Percentiles rank a stretch among this genome's conserved stretches.
Evolutionary conservation across 1,140 invertebrate genomes (phyloP).

Genomic region (Neodiprion virginianus): DNA sequence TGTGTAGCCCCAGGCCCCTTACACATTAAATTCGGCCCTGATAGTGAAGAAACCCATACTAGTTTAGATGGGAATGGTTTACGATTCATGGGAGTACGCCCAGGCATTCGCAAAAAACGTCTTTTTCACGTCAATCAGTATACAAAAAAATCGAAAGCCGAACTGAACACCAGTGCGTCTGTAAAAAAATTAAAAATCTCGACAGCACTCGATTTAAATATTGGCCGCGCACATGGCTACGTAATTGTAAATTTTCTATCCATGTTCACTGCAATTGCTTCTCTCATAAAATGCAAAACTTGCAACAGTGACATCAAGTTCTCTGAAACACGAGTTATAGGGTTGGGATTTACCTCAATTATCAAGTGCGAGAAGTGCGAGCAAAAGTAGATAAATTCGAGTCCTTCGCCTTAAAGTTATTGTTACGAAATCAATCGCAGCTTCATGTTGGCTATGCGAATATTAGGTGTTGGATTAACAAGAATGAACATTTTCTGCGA

Average conservation of each 20-base stretch:
- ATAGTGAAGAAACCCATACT: neutral
- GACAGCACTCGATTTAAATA: slow-evolving; percentile 13
- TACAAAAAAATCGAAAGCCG: slow-evolving; percentile 10
- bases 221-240: slow-evolving; percentile 13
- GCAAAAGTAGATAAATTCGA: too few relatives aligned
- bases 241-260: slow-evolving; percentile 14
- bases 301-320: slow-evolving; percentile 13
- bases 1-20: too few relatives aligned
- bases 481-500: too few relatives aligned
- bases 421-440: too few relatives aligned
- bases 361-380: too few relatives aligned
- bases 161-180: slow-evolving; percentile 12
- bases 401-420: too few relatives aligned
- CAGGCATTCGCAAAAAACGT: slow-evolving; percentile 12
- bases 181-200: slow-evolving; percentile 12
- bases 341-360: neutral
- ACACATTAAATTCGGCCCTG: too few relatives aligned
- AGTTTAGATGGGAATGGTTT: slow-evolving; percentile 17
- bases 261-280: slow-evolving; percentile 11
- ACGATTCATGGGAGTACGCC: slow-evolving; percentile 12
- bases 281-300: neutral
- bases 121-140: slow-evolving; percentile 12
- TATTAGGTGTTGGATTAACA: too few relatives aligned
- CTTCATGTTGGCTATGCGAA: too few relatives aligned
- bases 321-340: slow-evolving; percentile 15